phyloP scores from a whole-genome alignment of 2,888 invertebrate genomes.

The Amphipoea oculea region DNA sequence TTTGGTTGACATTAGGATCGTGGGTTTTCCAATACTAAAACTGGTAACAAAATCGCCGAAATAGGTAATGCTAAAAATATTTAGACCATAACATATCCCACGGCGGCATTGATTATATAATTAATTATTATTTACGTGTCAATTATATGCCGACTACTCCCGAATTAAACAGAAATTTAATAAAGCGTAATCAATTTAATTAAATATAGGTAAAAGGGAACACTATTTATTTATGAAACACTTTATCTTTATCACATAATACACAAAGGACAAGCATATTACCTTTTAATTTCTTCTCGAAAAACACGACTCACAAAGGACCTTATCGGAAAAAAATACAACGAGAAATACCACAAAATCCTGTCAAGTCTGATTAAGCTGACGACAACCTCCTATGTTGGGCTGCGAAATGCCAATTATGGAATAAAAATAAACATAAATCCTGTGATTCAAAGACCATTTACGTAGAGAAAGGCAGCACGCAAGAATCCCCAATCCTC shows the following conservation, averaged over 20 bases:
- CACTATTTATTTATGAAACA: neutral
- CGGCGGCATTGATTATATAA: neutral
- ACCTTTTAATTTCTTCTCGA: neutral
- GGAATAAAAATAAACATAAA: too few relatives aligned
- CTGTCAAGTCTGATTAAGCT: too few relatives aligned
- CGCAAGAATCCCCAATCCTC: slow-evolving; percentile 24
- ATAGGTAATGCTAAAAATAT: neutral
- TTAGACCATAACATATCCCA: neutral
- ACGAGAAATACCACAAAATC: neutral
- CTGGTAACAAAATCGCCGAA: neutral
- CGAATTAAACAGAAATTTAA: neutral
- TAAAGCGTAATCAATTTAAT: neutral
- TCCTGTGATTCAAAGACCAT: neutral
- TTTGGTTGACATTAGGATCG: neutral
- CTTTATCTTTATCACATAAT: neutral
- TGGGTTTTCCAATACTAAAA: neutral
- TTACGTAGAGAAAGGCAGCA: neutral
- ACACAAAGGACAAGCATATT: neutral
- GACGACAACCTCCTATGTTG: too few relatives aligned
- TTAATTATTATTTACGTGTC: neutral
- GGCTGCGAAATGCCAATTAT: too few relatives aligned
- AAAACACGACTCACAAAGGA: neutral
- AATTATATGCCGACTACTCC: neutral
- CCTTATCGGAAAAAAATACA: too few relatives aligned
- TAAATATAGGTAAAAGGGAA: too few relatives aligned